Conservation (phyloP, 2,113 vertebrate genomes). For the Paratilapia polleni region DNA sequence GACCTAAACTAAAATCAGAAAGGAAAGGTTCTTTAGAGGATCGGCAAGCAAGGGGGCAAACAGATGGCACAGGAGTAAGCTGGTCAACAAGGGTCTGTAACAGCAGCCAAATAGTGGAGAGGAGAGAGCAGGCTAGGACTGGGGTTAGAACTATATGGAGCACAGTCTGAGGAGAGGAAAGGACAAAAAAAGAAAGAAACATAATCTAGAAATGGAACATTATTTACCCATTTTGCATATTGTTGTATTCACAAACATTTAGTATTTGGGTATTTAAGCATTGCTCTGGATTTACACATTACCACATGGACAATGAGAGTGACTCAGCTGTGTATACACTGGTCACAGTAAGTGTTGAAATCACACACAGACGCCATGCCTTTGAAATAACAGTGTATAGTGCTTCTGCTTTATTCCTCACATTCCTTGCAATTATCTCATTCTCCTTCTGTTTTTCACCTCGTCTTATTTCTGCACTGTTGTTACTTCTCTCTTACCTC, state of each 20-base stretch:
- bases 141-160: conserved; percentile 58
- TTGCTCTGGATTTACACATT: not conserved
- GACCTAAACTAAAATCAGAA: not conserved
- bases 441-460: conserved; percentile 8
- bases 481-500: not conserved
- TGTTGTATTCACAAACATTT: not conserved
- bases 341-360: not conserved
- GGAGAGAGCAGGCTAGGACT: conserved; percentile 45
- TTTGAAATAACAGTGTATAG: not conserved
- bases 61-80: not conserved
- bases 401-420: not conserved
- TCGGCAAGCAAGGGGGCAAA: not conserved
- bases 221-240: not conserved
- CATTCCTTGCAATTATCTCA: conserved; percentile 10
- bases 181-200: not conserved
- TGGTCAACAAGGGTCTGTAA: conserved; percentile 24
- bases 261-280: not conserved
- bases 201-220: not conserved
- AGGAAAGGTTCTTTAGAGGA: not conserved
- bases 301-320: not conserved
- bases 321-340: not conserved
- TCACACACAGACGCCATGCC: not conserved
- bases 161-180: conserved; percentile 37
- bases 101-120: conserved; percentile 41
- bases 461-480: not conserved